Evolutionary conservation across 1,140 invertebrate genomes (phyloP), one percentile per base, ranked within the genome.

Genomic region (Panagrolaimus sp.): DNA sequence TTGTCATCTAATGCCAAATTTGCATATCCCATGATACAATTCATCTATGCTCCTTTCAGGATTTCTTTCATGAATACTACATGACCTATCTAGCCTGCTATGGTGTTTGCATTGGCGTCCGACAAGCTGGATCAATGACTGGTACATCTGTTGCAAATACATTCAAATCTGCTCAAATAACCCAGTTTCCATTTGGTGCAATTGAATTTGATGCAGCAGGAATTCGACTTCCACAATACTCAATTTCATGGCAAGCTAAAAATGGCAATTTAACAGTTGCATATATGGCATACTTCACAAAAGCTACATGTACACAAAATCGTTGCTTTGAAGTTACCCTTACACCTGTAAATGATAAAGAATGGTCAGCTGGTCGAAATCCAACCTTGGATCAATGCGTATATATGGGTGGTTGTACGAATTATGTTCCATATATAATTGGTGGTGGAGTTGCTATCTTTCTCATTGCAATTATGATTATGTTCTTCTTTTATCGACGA

Each of bases 351-450:
- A 57, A 57, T 57, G 51, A 27, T 27, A 13, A 20, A n/a, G 27
- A 14, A 9, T 57, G 51, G 51, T 57, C 27, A 11, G 20, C 9
- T 9, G n/a, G 27, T 57, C 51, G 51, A 11, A 57, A 57, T 27
- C 51, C 20, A 25, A 13, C 11, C 3, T 27, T 57, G 8, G 9
- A 57, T 25, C 20, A 13, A 57, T 79, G 74, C 48, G 78, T 66
- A 27, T 76, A 76, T 48, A 48, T 14, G 13, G 76, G 74, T 9
- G 74, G 70, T 42, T 76, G 76, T 61, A 42, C 73, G 9, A 78
- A 31, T 45, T 66, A 51, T 45, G 31, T 65, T 5, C 68, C 76
- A n/a, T 66, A 65, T 51, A 42, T 77, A 62, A 31, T 47, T 44
- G 67, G 20, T 23, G n/a, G 1, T 1, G 64, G 38, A 4, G 65